These are phyloP conservation scores for Schizothorax lantsangensis DNA, from an alignment of 2,797 vertebrate species.

Conservation along the genomic window DNA sequence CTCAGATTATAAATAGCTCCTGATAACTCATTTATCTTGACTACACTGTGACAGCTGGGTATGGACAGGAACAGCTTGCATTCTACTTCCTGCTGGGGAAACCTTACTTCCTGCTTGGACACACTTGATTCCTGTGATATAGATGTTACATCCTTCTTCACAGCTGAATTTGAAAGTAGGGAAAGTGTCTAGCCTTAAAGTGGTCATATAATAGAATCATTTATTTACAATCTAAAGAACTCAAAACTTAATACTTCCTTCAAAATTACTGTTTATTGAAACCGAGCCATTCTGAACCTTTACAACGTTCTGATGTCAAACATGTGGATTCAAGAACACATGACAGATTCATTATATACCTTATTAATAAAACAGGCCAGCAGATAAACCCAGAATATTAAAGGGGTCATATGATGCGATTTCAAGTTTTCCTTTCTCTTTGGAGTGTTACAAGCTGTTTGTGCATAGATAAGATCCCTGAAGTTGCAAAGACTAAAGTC, in stretches of 20 bases:
- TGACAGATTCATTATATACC: too few relatives aligned
- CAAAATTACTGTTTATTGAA: background rate
- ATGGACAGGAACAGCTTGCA: background rate
- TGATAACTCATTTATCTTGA: constrained; percentile 56
- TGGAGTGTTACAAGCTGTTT: too few relatives aligned
- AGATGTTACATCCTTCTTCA: background rate
- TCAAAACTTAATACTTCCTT: background rate
- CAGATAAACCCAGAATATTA: background rate
- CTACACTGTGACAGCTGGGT: constrained; percentile 1
- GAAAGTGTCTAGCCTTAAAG: background rate
- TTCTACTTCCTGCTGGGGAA: constrained; percentile 1
- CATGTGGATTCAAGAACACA: background rate
- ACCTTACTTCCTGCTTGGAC: background rate
- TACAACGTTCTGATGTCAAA: background rate
- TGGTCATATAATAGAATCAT: background rate
- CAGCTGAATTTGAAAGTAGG: background rate
- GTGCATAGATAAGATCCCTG: too few relatives aligned
- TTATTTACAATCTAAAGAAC: background rate
- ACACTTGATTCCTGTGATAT: background rate
- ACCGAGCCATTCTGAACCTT: background rate
- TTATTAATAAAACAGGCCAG: background rate
- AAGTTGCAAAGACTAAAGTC: too few relatives aligned
- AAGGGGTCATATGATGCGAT: too few relatives aligned
- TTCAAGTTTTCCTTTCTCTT: too few relatives aligned
- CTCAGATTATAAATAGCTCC: constrained; percentile 23